Conservation (phyloP, 2,888 invertebrate species). For the Cataglyphis rosenhaueri region DNA sequence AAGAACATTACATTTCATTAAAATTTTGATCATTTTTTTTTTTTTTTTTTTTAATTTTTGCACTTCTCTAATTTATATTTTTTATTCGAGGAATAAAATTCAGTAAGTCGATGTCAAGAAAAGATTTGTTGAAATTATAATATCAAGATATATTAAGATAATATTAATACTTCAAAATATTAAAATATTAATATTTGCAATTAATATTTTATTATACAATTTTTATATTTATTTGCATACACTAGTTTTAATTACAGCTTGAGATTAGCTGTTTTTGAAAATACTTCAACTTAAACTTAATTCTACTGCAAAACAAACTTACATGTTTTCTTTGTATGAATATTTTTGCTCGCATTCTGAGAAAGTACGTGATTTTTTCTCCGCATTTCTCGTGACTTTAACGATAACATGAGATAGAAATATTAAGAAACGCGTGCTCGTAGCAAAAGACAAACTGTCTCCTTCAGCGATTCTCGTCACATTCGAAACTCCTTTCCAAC, state of each 20-base stretch:
- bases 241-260: background rate
- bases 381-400: conserved; percentile 25
- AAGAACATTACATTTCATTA: background rate
- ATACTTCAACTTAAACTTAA: conserved; percentile 19
- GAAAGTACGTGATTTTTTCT: conserved; percentile 37
- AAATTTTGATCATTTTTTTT: background rate
- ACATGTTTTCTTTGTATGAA: background rate
- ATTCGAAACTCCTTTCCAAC: conserved; percentile 59
- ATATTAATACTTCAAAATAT: background rate
- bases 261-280: background rate
- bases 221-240: background rate
- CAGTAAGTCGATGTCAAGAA: background rate
- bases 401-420: conserved; percentile 39
- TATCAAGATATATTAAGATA: background rate
- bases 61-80: background rate
- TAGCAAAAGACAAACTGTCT: conserved; percentile 22
- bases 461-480: conserved; percentile 60
- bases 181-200: background rate
- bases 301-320: conserved; percentile 15
- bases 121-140: background rate
- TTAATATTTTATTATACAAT: background rate
- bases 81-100: background rate
- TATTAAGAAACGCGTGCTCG: conserved; percentile 21
- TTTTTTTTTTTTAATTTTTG: background rate
- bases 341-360: background rate